Evolutionary conservation across 1,140 invertebrate species (phyloP).

Genomic region (Nasonia giraulti): DNA sequence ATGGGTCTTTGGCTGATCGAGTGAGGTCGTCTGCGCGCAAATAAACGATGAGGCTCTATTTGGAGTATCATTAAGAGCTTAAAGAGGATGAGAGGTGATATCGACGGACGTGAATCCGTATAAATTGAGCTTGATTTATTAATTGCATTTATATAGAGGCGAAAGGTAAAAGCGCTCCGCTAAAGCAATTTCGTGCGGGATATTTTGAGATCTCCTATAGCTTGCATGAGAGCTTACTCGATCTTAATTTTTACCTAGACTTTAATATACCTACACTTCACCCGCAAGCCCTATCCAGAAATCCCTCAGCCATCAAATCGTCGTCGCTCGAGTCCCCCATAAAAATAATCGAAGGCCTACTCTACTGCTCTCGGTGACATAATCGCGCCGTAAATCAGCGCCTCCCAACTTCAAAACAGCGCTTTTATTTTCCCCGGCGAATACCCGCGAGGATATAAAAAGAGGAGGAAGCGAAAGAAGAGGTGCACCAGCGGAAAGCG

Average conservation of each 20-base stretch:
- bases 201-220: not conserved
- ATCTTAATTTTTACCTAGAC: not conserved
- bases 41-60: not conserved
- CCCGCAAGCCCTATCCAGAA: not conserved
- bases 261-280: not conserved
- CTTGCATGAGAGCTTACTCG: not conserved
- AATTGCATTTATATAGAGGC: not conserved
- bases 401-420: constrained; percentile 30
- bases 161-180: not conserved
- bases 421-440: constrained; percentile 33
- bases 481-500: not conserved
- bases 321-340: not conserved
- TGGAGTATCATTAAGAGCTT: not conserved
- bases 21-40: not conserved
- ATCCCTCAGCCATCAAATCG: not conserved
- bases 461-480: not conserved
- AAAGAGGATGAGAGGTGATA: not conserved
- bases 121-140: not conserved
- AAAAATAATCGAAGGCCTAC: constrained; percentile 38
- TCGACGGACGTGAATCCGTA: not conserved
- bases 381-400: constrained; percentile 41
- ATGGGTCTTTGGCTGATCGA: not conserved
- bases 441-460: constrained; percentile 10
- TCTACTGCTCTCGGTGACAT: not conserved
- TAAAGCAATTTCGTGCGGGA: not conserved